Evolutionary conservation across 2,888 invertebrate species (phyloP).

Genomic region (Patella caerulea): DNA sequence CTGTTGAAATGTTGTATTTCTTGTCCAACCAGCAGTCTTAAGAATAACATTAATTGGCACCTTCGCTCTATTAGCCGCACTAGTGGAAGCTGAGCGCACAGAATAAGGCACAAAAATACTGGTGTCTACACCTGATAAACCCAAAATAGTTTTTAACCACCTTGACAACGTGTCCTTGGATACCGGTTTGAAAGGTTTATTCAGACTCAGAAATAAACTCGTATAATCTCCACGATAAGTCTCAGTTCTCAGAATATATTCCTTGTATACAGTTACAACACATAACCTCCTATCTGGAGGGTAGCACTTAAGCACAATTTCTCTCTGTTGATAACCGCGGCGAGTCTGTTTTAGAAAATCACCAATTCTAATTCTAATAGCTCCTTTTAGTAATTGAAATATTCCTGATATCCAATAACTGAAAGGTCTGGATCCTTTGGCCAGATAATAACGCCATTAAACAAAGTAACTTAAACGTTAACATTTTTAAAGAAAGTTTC

Average conservation of each 20-base stretch:
- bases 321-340: background rate
- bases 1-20: background rate
- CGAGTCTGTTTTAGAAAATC: constrained; percentile 15
- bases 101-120: constrained; percentile 12
- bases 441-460: constrained; percentile 17
- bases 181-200: constrained; percentile 9
- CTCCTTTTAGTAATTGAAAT: background rate
- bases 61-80: constrained; percentile 5
- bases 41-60: constrained; percentile 12
- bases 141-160: background rate
- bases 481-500: constrained; percentile 12
- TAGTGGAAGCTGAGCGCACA: background rate
- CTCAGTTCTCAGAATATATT: background rate
- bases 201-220: background rate
- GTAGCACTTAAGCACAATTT: background rate
- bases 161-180: constrained; percentile 5
- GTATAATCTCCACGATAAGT: background rate
- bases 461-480: constrained; percentile 19
- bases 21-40: constrained; percentile 19
- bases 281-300: constrained; percentile 7
- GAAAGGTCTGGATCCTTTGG: constrained; percentile 19
- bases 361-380: background rate
- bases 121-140: constrained; percentile 10
- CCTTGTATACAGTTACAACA: constrained; percentile 2
- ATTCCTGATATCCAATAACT: constrained; percentile 12